Base-by-base conservation (phyloP, 2,113 vertebrate species). In the Gymnogyps californianus region DNA sequence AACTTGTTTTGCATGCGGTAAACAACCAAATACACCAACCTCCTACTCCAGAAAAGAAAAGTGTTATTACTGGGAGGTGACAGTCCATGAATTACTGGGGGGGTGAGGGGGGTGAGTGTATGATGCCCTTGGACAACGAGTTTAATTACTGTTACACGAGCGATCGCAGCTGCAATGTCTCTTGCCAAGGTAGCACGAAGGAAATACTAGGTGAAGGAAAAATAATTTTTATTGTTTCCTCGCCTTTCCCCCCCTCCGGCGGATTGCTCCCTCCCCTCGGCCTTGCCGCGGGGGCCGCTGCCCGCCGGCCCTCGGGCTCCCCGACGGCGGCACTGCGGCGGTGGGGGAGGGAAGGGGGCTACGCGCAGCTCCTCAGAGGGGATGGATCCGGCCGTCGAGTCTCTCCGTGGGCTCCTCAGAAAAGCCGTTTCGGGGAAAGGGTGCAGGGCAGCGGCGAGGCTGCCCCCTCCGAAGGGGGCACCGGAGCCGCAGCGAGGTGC, bases 231-330 rank as follows among this genome's bases (percentile, higher is more conserved):
- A 67, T 71, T 29, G 64, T 59, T 64, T 54, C 52, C 61, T 51
- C 1, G 21, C 7, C 22, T 31, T 8, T 2, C 7, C 8, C 46
- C 17, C 8, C 7, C 13, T 3, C 1, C 8, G 17, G 5, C 7
- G 8, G 15, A 51, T 25, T 11, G 11, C 38, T 47, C 38, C 21
- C 24, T 7, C 7, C 2, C 4, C 65, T 9, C 13, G 4, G 24
- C 14, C 26, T 28, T 12, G 20, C 34, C 12, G 11, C 70, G n/a
- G 79, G 5, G 24, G 10, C 28, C 18, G 51, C 83, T 47, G 52
- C 52, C 58, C 11, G 13, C 26, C 28, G 36, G 31, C 17, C 31
- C 32, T 17, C 6, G 42, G 71, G 24, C 16, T 13, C 59, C 59
- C n/a, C 61, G 66, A 54, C 64, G 40, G 44, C 52, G 21, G 62